Conservation (phyloP, 2,888 invertebrate species). For the Drosophila hawaiiensis region DNA sequence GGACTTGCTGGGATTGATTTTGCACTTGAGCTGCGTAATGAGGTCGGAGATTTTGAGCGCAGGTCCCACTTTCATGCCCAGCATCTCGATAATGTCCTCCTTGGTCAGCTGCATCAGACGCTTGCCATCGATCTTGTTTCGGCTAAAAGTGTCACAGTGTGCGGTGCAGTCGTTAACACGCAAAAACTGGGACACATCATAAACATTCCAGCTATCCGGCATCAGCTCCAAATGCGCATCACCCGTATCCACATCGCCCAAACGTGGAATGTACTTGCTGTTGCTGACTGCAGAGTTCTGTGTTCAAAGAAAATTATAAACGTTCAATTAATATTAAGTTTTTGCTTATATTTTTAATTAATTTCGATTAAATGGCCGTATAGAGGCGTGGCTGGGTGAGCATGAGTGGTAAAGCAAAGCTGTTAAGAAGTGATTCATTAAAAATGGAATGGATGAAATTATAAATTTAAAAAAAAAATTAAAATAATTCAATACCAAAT, state of each 20-base stretch:
- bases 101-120: slow-evolving; percentile 92
- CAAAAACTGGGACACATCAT: slow-evolving; percentile 95
- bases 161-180: slow-evolving; percentile 94
- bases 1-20: slow-evolving; percentile 86
- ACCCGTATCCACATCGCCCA: slow-evolving; percentile 84
- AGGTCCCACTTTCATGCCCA: slow-evolving; percentile 97
- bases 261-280: slow-evolving; percentile 87
- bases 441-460: background rate
- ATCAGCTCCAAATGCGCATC: slow-evolving; percentile 82
- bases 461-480: background rate
- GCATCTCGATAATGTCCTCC: slow-evolving; percentile 94
- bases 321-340: background rate
- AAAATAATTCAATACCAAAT: background rate
- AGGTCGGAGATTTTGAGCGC: slow-evolving; percentile 97
- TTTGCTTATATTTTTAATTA: background rate
- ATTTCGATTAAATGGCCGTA: background rate
- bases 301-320: background rate
- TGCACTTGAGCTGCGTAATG: slow-evolving; percentile 95
- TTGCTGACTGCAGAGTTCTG: slow-evolving; percentile 86
- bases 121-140: slow-evolving; percentile 92
- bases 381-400: slow-evolving; percentile 25
- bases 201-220: slow-evolving; percentile 92
- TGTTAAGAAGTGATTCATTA: background rate
- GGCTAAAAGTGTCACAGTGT: slow-evolving; percentile 89
- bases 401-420: slow-evolving; percentile 2